Evolutionary conservation across 1,140 invertebrate genomes (phyloP).

Genomic region (Drosophila littoralis): DNA sequence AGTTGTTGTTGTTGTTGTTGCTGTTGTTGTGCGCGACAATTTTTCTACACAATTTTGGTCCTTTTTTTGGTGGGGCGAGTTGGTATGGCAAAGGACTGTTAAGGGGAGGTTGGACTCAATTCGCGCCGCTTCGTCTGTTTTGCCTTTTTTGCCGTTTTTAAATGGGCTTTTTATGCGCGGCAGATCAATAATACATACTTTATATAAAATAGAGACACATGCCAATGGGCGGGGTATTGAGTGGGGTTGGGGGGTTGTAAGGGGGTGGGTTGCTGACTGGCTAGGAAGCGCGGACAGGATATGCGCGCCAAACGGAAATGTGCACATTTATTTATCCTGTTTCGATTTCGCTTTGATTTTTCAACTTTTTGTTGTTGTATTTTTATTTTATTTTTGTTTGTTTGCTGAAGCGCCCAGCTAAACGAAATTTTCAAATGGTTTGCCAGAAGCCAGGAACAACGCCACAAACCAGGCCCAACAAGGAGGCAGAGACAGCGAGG

Average conservation of each 20-base stretch:
- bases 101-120: conserved; percentile 15
- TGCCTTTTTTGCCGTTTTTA: conserved; percentile 59
- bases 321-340: conserved; percentile 83
- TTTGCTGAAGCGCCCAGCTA: conserved; percentile 36
- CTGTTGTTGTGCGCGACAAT: conserved; percentile 57
- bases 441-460: conserved; percentile 34
- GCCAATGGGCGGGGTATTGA: not conserved
- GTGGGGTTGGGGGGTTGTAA: conserved; percentile 1
- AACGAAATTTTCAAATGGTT: conserved; percentile 70
- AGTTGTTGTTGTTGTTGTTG: conserved; percentile 15
- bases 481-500: conserved; percentile 3
- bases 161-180: conserved; percentile 82
- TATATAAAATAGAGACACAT: conserved; percentile 62
- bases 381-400: conserved; percentile 37
- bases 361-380: conserved; percentile 26
- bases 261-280: conserved; percentile 25
- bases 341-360: conserved; percentile 81
- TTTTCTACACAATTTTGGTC: conserved; percentile 72
- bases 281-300: conserved; percentile 78
- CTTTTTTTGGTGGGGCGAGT: conserved; percentile 36
- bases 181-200: conserved; percentile 77
- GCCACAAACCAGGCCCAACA: not conserved
- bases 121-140: conserved; percentile 48
- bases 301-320: conserved; percentile 81
- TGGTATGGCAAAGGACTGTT: not conserved